phyloP scores from a whole-genome alignment of 2,888 invertebrate genomes.

The Fissipunctia ypsillon region DNA sequence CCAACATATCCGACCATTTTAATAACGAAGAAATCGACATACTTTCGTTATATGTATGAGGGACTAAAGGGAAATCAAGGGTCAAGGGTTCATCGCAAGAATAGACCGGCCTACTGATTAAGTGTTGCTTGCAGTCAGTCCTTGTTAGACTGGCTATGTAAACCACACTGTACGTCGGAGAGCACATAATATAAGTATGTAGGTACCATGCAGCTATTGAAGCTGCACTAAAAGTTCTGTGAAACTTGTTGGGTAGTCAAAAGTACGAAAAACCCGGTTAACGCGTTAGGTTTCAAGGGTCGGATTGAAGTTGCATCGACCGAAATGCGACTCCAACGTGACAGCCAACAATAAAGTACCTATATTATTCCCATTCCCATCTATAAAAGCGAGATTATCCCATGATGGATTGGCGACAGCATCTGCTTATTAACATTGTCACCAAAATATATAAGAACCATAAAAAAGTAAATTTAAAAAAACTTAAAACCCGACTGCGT shows the following conservation, averaged over 20 bases:
- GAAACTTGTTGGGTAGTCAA: not conserved
- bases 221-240: not conserved
- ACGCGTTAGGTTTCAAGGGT: not conserved
- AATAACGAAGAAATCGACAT: too few species aligned
- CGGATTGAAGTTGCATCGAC: not conserved
- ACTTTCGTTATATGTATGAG: not conserved
- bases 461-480: too few species aligned
- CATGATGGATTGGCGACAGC: conserved; percentile 31
- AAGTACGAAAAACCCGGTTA: not conserved
- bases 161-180: not conserved
- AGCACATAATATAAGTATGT: too few species aligned
- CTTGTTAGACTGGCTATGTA: too few species aligned
- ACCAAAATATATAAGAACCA: not conserved
- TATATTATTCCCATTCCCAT: conserved; percentile 24
- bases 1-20: too few species aligned
- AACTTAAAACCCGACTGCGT: too few species aligned
- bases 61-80: too few species aligned
- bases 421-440: conserved; percentile 8
- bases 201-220: not conserved
- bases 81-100: too few species aligned
- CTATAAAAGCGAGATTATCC: conserved; percentile 34
- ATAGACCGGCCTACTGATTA: too few species aligned
- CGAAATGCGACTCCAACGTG: not conserved
- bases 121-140: too few species aligned
- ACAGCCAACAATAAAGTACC: not conserved